phyloP scores from a whole-genome alignment of 2,888 invertebrate genomes.

The Aspidapion aeneum region DNA sequence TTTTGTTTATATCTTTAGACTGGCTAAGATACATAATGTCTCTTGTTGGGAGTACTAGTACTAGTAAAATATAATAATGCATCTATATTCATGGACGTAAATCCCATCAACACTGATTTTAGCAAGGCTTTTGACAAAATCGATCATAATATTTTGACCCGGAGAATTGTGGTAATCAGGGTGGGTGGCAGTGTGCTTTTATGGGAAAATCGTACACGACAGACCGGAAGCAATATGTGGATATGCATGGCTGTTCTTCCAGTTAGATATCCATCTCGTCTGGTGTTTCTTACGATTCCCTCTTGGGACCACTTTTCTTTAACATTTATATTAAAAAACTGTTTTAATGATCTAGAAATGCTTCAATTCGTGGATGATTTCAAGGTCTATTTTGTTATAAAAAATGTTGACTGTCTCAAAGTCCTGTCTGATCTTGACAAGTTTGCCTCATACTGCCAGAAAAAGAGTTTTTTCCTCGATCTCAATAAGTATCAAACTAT shows the following conservation, averaged over 20 bases:
- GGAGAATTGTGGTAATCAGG: too few species aligned
- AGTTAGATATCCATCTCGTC: neutral
- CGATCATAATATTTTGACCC: neutral
- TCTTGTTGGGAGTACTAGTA: too few species aligned
- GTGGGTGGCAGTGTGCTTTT: neutral
- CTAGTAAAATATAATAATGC: too few species aligned
- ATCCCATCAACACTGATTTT: neutral
- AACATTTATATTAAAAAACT: neutral
- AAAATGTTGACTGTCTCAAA: neutral
- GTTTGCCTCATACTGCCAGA: neutral
- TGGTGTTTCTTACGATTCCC: neutral
- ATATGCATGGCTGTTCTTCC: neutral
- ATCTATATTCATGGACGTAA: too few species aligned
- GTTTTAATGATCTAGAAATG: neutral
- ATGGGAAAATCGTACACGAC: neutral
- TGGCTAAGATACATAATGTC: too few species aligned
- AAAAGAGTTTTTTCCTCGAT: neutral
- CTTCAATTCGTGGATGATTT: neutral
- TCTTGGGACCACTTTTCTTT: neutral
- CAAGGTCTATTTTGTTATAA: neutral
- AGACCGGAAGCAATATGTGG: neutral
- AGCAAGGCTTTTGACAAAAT: neutral
- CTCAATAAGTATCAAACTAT: neutral
- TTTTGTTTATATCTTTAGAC: too few species aligned
- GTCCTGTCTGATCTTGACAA: neutral